A percentile compares a stretch with the other conserved stretches of the same genome.
phyloP scores from a whole-genome alignment of 2,888 invertebrate species.

The Amiota minor region DNA sequence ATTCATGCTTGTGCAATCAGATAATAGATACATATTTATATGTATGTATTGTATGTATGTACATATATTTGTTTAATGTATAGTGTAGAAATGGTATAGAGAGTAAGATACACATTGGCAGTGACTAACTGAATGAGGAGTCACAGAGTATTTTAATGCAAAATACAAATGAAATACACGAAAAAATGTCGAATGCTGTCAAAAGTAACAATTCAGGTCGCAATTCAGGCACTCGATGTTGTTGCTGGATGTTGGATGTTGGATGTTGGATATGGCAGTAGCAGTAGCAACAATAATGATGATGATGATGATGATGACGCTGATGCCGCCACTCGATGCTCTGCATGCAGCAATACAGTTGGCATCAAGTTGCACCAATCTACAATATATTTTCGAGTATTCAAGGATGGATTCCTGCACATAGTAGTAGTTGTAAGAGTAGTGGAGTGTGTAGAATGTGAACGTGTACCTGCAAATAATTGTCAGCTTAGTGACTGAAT shows the following conservation, averaged over 20 bases:
- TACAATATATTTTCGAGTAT: neutral
- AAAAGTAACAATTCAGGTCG: slow-evolving; percentile 66
- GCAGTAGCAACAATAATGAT: slow-evolving; percentile 33
- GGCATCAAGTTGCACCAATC: too few relatives aligned
- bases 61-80: neutral
- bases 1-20: neutral
- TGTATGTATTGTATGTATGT: too few relatives aligned
- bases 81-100: too few relatives aligned
- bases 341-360: too few relatives aligned
- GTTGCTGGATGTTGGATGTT: neutral
- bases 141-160: slow-evolving; percentile 52
- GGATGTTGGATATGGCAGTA: neutral
- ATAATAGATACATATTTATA: neutral
- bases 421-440: neutral
- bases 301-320: too few relatives aligned
- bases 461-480: slow-evolving; percentile 64
- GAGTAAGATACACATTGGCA: too few relatives aligned
- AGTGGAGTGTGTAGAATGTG: neutral
- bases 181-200: slow-evolving; percentile 63
- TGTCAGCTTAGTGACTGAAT: slow-evolving; percentile 64
- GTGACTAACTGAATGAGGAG: slow-evolving; percentile 32
- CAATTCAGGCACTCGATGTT: slow-evolving; percentile 31
- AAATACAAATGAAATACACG: slow-evolving; percentile 55
- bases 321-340: too few relatives aligned
- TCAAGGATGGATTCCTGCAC: neutral